A percentile compares a stretch with the other conserved stretches of the same genome.
Evolutionary conservation across 2,113 vertebrate genomes (phyloP).

Genomic region (Corvus hawaiiensis): DNA sequence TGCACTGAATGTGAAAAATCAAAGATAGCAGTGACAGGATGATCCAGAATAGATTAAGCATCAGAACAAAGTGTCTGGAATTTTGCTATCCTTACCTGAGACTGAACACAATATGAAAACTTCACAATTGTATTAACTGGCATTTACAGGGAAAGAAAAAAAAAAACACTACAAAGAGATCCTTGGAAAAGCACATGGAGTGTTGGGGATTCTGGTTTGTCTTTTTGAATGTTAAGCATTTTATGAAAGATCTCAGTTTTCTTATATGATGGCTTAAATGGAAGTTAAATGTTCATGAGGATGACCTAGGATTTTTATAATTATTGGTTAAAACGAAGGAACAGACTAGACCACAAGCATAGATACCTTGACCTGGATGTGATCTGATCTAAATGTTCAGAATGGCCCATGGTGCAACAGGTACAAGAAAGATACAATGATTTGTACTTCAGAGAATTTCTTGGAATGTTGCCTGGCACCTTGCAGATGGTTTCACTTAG

Average conservation of each 20-base stretch:
- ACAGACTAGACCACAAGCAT: neutral
- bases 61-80: neutral
- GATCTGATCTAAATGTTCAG: neutral
- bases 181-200: fast-evolving
- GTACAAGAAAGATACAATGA: neutral
- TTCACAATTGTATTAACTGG: neutral
- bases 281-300: neutral
- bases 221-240: neutral
- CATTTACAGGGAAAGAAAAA: neutral
- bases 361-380: neutral
- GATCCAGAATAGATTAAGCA: neutral
- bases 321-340: neutral
- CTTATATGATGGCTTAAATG: neutral
- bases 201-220: neutral
- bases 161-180: fast-evolving
- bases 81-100: neutral
- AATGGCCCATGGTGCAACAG: neutral
- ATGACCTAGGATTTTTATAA: neutral
- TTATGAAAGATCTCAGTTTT: neutral
- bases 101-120: neutral
- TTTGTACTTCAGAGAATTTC: neutral
- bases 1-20: neutral
- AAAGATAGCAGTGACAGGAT: neutral
- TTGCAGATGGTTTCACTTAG: neutral
- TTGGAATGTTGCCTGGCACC: neutral